These are phyloP conservation scores for Pseudomugil tenellus DNA, from an alignment of 2,797 vertebrate species.

Conservation along the genomic window DNA sequence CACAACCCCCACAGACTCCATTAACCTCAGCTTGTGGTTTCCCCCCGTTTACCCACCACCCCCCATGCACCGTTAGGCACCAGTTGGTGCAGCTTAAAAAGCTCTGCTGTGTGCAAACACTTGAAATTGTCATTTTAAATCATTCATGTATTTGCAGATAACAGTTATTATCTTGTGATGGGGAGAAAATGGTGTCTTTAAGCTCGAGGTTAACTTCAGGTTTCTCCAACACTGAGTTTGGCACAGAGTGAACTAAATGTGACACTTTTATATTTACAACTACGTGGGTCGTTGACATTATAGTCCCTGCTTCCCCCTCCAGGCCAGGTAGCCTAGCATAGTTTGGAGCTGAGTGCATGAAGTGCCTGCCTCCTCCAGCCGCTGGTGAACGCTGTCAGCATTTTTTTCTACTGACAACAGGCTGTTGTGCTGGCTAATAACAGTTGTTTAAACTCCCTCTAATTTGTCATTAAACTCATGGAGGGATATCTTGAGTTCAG, in stretches of 20 bases:
- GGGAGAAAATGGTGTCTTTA: not conserved
- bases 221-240: constrained; percentile 19
- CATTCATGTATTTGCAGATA: constrained; percentile 32
- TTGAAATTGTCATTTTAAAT: constrained; percentile 46
- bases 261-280: not conserved
- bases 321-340: no score
- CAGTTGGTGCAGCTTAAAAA: constrained; percentile 50
- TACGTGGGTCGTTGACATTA: no score
- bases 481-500: no score
- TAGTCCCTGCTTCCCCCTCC: no score
- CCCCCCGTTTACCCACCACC: constrained; percentile 24
- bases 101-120: constrained; percentile 29
- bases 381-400: no score
- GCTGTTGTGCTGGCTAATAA: no score
- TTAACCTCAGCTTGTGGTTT: constrained; percentile 27
- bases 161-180: constrained; percentile 22
- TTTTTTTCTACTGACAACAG: no score
- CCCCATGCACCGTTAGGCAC: constrained; percentile 32
- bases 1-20: constrained; percentile 36
- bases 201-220: not conserved
- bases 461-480: no score
- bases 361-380: no score
- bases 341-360: no score
- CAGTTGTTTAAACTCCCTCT: no score
- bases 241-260: not conserved